Conservation (phyloP, 2,113 vertebrate genomes). For the Semnopithecus entellus region DNA sequence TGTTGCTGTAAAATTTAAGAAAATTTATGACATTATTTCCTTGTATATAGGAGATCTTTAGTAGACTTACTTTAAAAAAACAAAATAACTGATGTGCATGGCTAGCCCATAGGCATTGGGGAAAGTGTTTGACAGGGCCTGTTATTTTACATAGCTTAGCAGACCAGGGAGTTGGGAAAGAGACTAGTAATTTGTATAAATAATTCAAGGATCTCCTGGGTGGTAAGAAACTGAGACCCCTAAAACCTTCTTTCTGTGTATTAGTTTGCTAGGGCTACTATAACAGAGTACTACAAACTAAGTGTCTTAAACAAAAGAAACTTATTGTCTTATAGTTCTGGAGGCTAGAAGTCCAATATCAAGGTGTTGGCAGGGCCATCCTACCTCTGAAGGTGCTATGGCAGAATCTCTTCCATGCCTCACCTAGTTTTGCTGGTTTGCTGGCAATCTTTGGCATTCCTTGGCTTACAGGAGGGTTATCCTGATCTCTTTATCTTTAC, state of each 20-base stretch:
- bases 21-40: background rate
- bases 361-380: background rate
- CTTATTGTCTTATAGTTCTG: background rate
- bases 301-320: background rate
- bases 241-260: background rate
- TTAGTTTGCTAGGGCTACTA: background rate
- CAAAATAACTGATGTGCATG: background rate
- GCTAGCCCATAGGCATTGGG: background rate
- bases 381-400: background rate
- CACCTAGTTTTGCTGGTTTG: background rate
- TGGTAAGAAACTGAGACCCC: background rate
- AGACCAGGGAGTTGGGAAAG: background rate
- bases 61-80: background rate
- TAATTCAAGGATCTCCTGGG: background rate
- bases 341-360: background rate
- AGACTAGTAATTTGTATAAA: background rate
- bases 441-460: background rate
- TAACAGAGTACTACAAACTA: background rate
- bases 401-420: background rate
- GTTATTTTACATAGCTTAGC: background rate
- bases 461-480: background rate
- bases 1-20: conserved; percentile 13
- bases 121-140: background rate
- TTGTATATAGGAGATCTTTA: background rate
- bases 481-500: background rate